A percentile compares a stretch with the other conserved stretches of the same genome.
Evolutionary conservation across 2,888 invertebrate genomes (phyloP).

Genomic region (Melanotus villosus): DNA sequence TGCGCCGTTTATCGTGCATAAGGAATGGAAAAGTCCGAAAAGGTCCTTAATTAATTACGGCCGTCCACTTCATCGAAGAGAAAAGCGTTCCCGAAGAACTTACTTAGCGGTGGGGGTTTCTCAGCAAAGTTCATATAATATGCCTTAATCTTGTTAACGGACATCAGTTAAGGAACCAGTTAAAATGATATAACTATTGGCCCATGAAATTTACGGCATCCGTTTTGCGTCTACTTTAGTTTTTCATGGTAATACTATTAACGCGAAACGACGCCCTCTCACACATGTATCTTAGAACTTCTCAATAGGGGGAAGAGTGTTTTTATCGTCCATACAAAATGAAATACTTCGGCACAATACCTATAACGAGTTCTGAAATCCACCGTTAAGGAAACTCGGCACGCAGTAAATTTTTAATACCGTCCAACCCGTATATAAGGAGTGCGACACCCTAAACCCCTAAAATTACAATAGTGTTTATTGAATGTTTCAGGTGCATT

Average conservation of each 20-base stretch:
- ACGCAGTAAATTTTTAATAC: constrained; percentile 49
- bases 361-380: constrained; percentile 40
- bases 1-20: not conserved
- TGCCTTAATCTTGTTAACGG: not conserved
- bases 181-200: constrained; percentile 40
- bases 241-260: constrained; percentile 46
- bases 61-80: not conserved
- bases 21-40: constrained; percentile 7
- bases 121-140: too few species aligned
- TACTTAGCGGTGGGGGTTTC: too few species aligned
- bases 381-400: constrained; percentile 45
- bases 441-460: constrained; percentile 41
- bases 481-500: constrained; percentile 33
- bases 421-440: constrained; percentile 27
- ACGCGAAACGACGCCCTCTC: constrained; percentile 35
- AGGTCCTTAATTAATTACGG: constrained; percentile 13
- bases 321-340: constrained; percentile 48
- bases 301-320: constrained; percentile 28
- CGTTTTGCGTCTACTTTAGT: constrained; percentile 36
- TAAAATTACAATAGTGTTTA: constrained; percentile 30
- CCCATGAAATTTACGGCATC: constrained; percentile 33
- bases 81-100: not conserved
- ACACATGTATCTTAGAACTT: constrained; percentile 23
- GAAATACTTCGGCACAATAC: constrained; percentile 35
- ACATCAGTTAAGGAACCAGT: constrained; percentile 19